Evolutionary conservation across 2,888 invertebrate species (phyloP), one percentile per base, ranked within the genome.

Genomic region (Thelaira solivaga): DNA sequence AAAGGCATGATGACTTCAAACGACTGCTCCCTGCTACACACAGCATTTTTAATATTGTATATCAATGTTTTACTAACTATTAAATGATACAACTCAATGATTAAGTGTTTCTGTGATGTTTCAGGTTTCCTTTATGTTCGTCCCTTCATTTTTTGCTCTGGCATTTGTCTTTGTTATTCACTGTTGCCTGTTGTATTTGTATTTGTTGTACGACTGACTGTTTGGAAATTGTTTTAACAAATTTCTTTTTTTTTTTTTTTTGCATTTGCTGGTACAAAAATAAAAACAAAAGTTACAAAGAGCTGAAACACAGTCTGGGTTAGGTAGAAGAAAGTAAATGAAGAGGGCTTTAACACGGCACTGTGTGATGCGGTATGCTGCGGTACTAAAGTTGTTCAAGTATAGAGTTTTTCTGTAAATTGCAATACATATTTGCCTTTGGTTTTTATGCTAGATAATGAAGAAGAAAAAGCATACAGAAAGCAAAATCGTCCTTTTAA

Each of bases 381-480:
- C 8, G 43, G 41, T n/a, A 62, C 39, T 39, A 49, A 47, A 55
- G 43, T 53, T 72, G 51, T 36, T 53, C 51, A 53, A 53, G 26
- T 72, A 34, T 26, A 62, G 53, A 41, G 53, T 72, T 72, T 64
- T 61, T 76, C 61, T 67, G 61, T 76, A 67, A 76, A 76, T 72
- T 76, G 71, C 67, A 76, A 76, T 76, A n/a, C n/a, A n/a, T n/a
- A 61, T 76, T 76, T 71, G 65, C 65, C 36, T 72, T 61, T 55
- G 51, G 59, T 65, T 69, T 62, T 51, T 64, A 16, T 47, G 45
- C 26, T 36, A 26, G 24, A 39, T 13, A 57, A 26, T 24, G 26
- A 36, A 36, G 22, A 34, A 20, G 8, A 8, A 55, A 31, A 36
- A 47, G 16, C 24, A 45, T 45, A 45, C 24, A 26, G 24, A 64